Base-by-base conservation (phyloP, 2,888 invertebrate genomes). In the Tyria jacobaeae region DNA sequence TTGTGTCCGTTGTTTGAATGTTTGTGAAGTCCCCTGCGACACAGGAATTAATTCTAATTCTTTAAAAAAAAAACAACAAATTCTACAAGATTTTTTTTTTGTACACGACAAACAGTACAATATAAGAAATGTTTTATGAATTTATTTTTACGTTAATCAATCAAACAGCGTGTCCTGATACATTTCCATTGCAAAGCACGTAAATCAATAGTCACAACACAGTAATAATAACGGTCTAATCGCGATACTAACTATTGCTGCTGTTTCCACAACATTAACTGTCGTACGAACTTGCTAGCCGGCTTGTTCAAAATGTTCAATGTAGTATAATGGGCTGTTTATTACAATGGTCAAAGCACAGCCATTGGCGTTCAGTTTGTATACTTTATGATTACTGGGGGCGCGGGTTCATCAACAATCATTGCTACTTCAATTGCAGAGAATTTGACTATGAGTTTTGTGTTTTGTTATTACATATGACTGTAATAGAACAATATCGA, bases 211-310 rank as follows among this genome's bases (percentile, higher is more conserved):
- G 48, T 53, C 39, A 62, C 60, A 70, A 73, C 77, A 64, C 65
- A 73, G 65, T 65, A 67, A 71, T 71, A 77, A 77, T 72, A 75
- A 75, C 70, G 64, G 68, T 68, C 51, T 64, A 66, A 76, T 75
- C 68, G 78, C 61, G 76, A 76, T 73, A 72, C 64, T 76, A 77
- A 76, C 78, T 76, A 76, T 74, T 77, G 75, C 64, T 64, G 68
- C 54, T 47, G 55, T 76, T 76, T 78, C 75, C 76, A 73, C 60
- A 68, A 78, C 76, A 76, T 76, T 76, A 76, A 78, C 63, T 56
- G 56, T 34, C 39, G 57, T 64, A 57, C 68, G 51, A 76, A 76
- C 73, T 75, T 77, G 66, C 68, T 58, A 59, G 72, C 60, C 53
- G 64, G 66, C 62, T 57, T 67, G 72, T 66, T 61, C 68, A 57